Evolutionary conservation across 2,888 invertebrate species (phyloP).

Genomic region (Epistrophe eligans): DNA sequence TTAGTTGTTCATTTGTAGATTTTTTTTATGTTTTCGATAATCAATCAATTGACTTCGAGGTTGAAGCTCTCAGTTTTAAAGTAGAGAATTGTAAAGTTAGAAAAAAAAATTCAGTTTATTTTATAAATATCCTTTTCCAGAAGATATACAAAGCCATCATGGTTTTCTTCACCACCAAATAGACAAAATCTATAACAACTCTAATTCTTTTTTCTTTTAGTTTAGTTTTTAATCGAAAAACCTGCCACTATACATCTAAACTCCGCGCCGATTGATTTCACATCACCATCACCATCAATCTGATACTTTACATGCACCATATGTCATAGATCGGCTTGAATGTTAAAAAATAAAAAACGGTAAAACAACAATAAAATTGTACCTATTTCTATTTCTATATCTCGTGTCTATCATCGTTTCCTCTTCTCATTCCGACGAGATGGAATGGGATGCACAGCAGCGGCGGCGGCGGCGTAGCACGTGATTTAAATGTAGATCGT

Average conservation of each 20-base stretch:
- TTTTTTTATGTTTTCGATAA: background rate
- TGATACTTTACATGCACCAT: conserved; percentile 32
- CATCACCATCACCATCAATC: background rate
- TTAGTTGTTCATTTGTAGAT: background rate
- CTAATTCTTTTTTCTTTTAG: background rate
- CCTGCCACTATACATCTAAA: conserved; percentile 10
- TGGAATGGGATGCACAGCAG: background rate
- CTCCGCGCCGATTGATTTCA: conserved; percentile 30
- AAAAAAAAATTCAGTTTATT: too few species aligned
- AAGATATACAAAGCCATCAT: background rate
- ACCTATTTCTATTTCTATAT: background rate
- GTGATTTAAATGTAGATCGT: conserved; percentile 44
- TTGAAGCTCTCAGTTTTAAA: too few species aligned
- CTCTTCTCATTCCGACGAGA: background rate
- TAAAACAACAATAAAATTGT: conserved; percentile 28
- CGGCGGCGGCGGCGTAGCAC: conserved; percentile 20
- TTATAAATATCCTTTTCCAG: background rate
- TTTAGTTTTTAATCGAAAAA: background rate
- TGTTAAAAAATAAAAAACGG: background rate
- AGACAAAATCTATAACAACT: background rate
- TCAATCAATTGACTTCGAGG: background rate
- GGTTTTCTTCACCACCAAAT: background rate
- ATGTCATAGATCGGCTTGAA: conserved; percentile 15
- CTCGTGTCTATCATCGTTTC: conserved; percentile 8
- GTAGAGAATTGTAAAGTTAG: background rate